A percentile compares a stretch with the other conserved stretches of the same genome.
Evolutionary conservation across 2,797 vertebrate genomes (phyloP).

Genomic region (Coendou prehensilis): DNA sequence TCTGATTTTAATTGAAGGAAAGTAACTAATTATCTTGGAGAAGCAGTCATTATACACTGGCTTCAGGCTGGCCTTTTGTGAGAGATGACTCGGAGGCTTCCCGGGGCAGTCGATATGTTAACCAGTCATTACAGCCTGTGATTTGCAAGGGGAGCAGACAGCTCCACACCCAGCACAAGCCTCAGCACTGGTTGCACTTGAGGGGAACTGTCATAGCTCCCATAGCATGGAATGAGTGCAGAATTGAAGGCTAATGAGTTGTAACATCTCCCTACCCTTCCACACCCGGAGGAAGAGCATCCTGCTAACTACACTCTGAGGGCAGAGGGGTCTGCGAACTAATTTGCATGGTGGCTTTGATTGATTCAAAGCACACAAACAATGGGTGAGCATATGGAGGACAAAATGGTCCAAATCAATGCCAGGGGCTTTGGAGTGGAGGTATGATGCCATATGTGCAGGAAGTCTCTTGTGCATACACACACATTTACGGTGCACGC

Average conservation of each 20-base stretch:
- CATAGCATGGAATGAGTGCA: fast-evolving
- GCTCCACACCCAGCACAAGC: background rate
- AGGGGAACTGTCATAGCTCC: too few relatives aligned
- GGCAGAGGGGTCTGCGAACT: fast-evolving
- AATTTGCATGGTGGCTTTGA: fast-evolving
- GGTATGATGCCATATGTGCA: fast-evolving
- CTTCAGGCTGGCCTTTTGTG: slow-evolving; percentile 62
- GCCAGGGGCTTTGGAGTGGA: fast-evolving
- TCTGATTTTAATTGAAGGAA: slow-evolving; percentile 79
- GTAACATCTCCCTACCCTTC: background rate
- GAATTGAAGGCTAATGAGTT: too few relatives aligned
- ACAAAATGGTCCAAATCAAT: fast-evolving
- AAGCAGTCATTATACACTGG: slow-evolving; percentile 69
- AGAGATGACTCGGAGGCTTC: slow-evolving; percentile 62
- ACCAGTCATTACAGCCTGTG: background rate
- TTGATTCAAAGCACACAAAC: fast-evolving
- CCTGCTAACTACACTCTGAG: fast-evolving
- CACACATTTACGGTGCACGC: background rate
- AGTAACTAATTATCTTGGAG: slow-evolving; percentile 76
- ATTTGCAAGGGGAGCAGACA: background rate
- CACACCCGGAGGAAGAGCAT: fast-evolving
- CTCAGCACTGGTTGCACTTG: background rate
- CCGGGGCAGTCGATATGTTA: slow-evolving; percentile 36
- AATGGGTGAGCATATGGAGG: fast-evolving
- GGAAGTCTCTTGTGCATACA: fast-evolving